Base-by-base conservation (phyloP, 1,140 invertebrate genomes). In the Helicoverpa zea region DNA sequence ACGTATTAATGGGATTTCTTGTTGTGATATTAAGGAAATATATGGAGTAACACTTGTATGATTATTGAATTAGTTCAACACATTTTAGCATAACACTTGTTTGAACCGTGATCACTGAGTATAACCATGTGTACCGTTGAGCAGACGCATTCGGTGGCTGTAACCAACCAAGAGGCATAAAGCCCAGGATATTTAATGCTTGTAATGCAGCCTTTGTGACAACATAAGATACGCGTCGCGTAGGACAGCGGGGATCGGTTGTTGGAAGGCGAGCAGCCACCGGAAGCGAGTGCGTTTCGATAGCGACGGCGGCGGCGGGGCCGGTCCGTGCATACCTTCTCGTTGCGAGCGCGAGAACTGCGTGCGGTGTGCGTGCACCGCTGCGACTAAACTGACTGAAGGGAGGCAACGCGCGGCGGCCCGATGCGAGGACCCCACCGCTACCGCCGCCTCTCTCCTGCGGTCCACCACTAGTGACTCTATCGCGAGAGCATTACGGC, bases 331-430 rank as follows among this genome's bases (percentile, higher is more conserved):
- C 89, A 89, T 94, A 94, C 93, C 93, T 94, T 94, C 90, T 93
- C 91, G 91, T 90, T 87, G 90, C 90, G 92, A 90, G 91, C 92
- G 92, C 93, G 92, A 93, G 92, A 94, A 92, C 93, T 94, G 92
- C 92, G 92, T 94, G 91, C 92, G 92, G 93, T 84, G 92, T 93
- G 92, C 92, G 92, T 94, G 93, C 93, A 94, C 93, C 92, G 92
- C 93, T 91, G 89, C 85, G 89, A 93, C 92, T 94, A 88, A 88
- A 91, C 92, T 89, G 87, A 89, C 87, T 89, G 86, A 87, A 90
- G 88, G 88, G 87, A 91, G 86, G 88, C 89, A 89, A 86, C 87
- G 89, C 87, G 87, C 88, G 89, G 74, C 88, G 83, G 87, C 85
- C 83, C 88, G 80, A 79, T 52, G 83, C 87, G 90, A 89, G 88